Base-by-base conservation (phyloP, 2,888 invertebrate genomes). In the Nineta flava region DNA sequence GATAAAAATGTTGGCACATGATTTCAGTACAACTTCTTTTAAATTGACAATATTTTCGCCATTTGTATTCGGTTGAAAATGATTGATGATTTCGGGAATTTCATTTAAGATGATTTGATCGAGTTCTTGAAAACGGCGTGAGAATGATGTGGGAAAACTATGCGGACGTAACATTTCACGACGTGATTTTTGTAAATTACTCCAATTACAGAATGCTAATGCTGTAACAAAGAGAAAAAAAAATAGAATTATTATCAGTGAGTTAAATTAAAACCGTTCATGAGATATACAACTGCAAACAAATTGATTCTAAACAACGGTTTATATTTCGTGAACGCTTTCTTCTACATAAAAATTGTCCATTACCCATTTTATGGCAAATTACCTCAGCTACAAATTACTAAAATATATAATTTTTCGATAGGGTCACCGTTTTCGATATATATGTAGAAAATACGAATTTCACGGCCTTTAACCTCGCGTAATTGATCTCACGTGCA, bases 161-260 rank as follows among this genome's bases (percentile, higher is more conserved):
- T 77, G 72, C 0, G 68, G 66, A 49, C 69, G 68, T 5, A 78
- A 63, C 67, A 79, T 72, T 52, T 77, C 75, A 10, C 81, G 66
- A 9, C 79, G 67, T 1, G 66, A 62, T 57, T 76, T 77, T 56
- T 81, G 81, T 1, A 76, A 62, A 12, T 75, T 72, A 9, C 79
- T 79, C 78, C 79, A 81, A 59, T 81, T 73, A 61, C 79, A 79
- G 57, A 81, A 77, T n/a, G 80, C 81, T 55, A 81, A 63, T 50
- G 81, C 81, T 81, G 61, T 1, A 62, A 63, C 49, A 54, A 54
- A 56, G 54, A 52, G 53, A 52, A 52, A 48, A 41, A 31, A 21
- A 9, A 19, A 48, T 19, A 16, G 34, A 17, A 35, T 35, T 47
- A 9, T 47, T 47, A 32, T n/a, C n/a, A n/a, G n/a, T n/a, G n/a